These are phyloP conservation scores for Cotesia congregata DNA, from an alignment of 2,888 invertebrate genomes.

Conservation along the genomic window DNA sequence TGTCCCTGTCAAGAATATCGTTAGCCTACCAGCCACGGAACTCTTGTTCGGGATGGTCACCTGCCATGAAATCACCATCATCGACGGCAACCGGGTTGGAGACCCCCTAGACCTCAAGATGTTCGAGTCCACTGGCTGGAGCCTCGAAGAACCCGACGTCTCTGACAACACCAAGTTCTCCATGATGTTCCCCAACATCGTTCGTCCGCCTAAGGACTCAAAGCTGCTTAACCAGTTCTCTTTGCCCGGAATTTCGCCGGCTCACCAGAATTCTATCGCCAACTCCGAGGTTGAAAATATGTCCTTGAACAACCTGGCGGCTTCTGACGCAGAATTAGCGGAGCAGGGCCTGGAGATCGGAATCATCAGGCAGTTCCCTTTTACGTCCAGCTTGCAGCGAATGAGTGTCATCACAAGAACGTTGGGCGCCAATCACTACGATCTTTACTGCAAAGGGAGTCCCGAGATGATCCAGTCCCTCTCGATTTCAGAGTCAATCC, in stretches of 20 bases:
- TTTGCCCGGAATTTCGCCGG: slow-evolving; percentile 47
- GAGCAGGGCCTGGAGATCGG: slow-evolving; percentile 77
- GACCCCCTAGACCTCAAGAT: slow-evolving; percentile 97
- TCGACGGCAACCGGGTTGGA: slow-evolving; percentile 89
- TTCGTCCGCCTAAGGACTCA: slow-evolving; percentile 74
- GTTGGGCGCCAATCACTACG: slow-evolving; percentile 80
- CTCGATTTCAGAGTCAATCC: slow-evolving; percentile 83
- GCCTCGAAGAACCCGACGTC: slow-evolving; percentile 87
- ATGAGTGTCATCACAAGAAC: slow-evolving; percentile 90
- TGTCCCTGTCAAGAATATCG: slow-evolving; percentile 72
- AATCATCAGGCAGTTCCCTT: slow-evolving; percentile 88
- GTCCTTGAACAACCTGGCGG: slow-evolving; percentile 58
- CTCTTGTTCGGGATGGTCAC: slow-evolving; percentile 87
- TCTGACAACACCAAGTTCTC: slow-evolving; percentile 89
- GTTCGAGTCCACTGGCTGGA: slow-evolving; percentile 96
- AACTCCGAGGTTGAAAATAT: slow-evolving; percentile 59
- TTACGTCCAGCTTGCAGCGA: slow-evolving; percentile 88
- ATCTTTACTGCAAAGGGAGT: slow-evolving; percentile 92
- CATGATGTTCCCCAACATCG: slow-evolving; percentile 88
- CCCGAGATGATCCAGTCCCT: slow-evolving; percentile 91
- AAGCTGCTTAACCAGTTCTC: slow-evolving; percentile 51
- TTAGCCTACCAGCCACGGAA: slow-evolving; percentile 72
- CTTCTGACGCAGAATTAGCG: slow-evolving; percentile 57
- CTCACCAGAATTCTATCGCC: slow-evolving; percentile 59
- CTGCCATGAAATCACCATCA: slow-evolving; percentile 93